Base-by-base conservation (phyloP, 64 coral and sea anemone genomes). In the Stichodactyla helianthus region DNA sequence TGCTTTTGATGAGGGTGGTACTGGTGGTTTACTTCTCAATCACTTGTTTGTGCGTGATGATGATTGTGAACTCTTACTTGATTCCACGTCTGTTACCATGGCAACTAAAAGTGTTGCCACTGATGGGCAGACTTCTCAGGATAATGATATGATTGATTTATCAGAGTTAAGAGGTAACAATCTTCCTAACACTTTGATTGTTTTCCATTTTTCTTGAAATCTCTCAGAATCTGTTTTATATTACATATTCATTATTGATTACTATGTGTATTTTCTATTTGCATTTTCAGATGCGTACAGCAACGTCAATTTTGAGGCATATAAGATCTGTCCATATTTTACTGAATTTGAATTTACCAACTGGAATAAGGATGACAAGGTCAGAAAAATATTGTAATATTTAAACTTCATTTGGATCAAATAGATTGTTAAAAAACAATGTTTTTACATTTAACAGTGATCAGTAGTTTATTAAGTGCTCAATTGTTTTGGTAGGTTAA, bases 301-400 rank as follows among this genome's bases (percentile, higher is more conserved):
- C 20, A 94, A 57, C 55, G 59, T 98, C 18, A 82, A 79, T 60
- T 85, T 86, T 79, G 87, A 92, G 55, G 51, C 85, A 25, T 44
- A 92, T 13, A 88, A 88, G 59, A 98, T 98, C 59, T 98, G 96
- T 59, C 93, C 93, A 22, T 87, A 98, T 77, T 98, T 95, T 91
- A 58, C 81, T 77, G 96, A 98, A 26, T 98, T 98, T 93, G 93
- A 89, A 79, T 98, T 98, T 82, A 98, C 96, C 19, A 98, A 98
- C 55, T 98, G 96, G 96, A 87, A 92, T 61, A 92, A 70, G 82
- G 86, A 93, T 86, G 93, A 86, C 27, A 76, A 80, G 77, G 92
- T 94, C 84, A 52, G 93, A 61, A 65, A 65, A 65, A 65, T 44
- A 65, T n/a, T 20, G 18, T n/a, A 31, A 10, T 25, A 86, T 50